These are phyloP conservation scores for Zaprionus ornatus DNA, from an alignment of 1,140 invertebrate species.

Conservation along the genomic window DNA sequence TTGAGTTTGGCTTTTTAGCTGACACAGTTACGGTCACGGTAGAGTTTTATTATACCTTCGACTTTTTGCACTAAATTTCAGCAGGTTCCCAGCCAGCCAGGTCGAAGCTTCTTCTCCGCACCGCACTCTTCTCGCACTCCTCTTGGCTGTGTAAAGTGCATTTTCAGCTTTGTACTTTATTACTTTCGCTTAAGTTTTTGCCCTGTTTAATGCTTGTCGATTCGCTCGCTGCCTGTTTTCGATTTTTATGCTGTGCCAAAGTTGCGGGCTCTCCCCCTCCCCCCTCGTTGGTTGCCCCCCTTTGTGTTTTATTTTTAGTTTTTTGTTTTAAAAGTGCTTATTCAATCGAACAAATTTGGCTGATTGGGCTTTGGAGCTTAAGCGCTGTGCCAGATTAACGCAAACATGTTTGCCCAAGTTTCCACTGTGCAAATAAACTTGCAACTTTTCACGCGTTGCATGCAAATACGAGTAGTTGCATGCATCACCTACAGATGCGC, in stretches of 20 bases:
- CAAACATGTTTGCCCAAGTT: slow-evolving; percentile 50
- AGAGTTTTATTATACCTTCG: slow-evolving; percentile 55
- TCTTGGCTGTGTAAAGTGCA: slow-evolving; percentile 39
- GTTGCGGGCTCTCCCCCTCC: slow-evolving; percentile 21
- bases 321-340: slow-evolving; percentile 23
- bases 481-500: slow-evolving; percentile 33
- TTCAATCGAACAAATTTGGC: slow-evolving; percentile 49
- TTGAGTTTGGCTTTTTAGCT: slow-evolving; percentile 41
- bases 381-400: slow-evolving; percentile 49
- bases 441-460: slow-evolving; percentile 5
- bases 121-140: background rate
- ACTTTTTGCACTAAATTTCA: slow-evolving; percentile 60
- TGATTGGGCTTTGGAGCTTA: slow-evolving; percentile 44
- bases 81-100: slow-evolving; percentile 24
- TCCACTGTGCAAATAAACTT: slow-evolving; percentile 27
- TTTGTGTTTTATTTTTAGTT: slow-evolving; percentile 39
- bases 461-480: slow-evolving; percentile 29
- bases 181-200: slow-evolving; percentile 65
- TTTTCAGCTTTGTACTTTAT: slow-evolving; percentile 72
- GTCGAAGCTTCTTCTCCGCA: background rate
- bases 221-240: slow-evolving; percentile 42
- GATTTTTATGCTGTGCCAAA: slow-evolving; percentile 57
- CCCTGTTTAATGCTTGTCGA: slow-evolving; percentile 41
- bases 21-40: slow-evolving; percentile 71
- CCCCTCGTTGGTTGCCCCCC: no score